Conservation (phyloP, 2,113 vertebrate species). For the mouse (Mus musculus) region GRCm39 chr16:39281001-39281500, state of each 20-base stretch:
- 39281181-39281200: too few species aligned
- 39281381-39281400: not conserved
- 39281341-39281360: not conserved
- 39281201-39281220: not conserved
- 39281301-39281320: not conserved
- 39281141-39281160: too few species aligned
- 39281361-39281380: not conserved
- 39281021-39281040: too few species aligned
- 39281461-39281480: not conserved
- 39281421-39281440: not conserved
- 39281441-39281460: not conserved
- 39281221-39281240: not conserved
- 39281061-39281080: too few species aligned
- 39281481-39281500: not conserved
- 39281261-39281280: not conserved
- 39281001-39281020: too few species aligned
- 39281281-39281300: not conserved
- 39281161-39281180: too few species aligned
- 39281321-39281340: not conserved
- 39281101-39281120: too few species aligned
- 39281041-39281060: too few species aligned
- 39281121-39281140: too few species aligned
- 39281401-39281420: not conserved
- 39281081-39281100: too few species aligned
- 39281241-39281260: too few species aligned